Evolutionary conservation across 1,140 invertebrate genomes (phyloP).

Genomic region (Pseudomyrmex flavicornis): DNA sequence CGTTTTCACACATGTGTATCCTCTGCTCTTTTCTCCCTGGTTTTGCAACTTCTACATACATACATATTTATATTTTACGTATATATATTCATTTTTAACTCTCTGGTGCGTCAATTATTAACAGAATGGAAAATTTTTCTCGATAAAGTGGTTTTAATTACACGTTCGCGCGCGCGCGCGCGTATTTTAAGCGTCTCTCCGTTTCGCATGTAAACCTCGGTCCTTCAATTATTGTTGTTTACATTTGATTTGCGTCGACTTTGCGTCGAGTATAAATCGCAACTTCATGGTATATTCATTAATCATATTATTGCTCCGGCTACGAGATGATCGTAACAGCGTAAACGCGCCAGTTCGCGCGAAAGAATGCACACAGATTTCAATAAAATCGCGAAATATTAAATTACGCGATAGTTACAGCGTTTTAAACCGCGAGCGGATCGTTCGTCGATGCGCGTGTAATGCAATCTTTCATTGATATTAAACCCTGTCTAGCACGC

Average conservation of each 20-base stretch:
- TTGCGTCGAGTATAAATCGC: constrained; percentile 1
- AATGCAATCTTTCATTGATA: constrained; percentile 44
- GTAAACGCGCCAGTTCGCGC: background rate
- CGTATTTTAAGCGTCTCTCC: background rate
- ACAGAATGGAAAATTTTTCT: background rate
- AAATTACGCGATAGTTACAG: constrained; percentile 34
- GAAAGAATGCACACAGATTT: constrained; percentile 37
- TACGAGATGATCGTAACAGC: constrained; percentile 4
- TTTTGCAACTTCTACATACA: background rate
- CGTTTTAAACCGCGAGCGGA: constrained; percentile 35
- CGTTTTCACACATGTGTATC: background rate
- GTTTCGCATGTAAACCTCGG: background rate
- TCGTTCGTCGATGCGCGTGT: background rate
- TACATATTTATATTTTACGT: background rate
- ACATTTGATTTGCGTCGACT: background rate
- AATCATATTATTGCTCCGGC: constrained; percentile 13
- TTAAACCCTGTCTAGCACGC: constrained; percentile 15
- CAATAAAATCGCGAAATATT: constrained; percentile 38
- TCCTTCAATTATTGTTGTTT: background rate
- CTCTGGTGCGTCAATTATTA: background rate
- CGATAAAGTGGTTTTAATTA: background rate
- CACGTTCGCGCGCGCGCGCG: background rate
- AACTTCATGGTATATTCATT: constrained; percentile 2
- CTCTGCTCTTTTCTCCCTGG: background rate
- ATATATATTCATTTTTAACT: background rate